Percentiles rank a stretch among this genome's conserved stretches.
phyloP scores from a whole-genome alignment of 2,113 vertebrate genomes.

The Phalacrocorax carbo region DNA sequence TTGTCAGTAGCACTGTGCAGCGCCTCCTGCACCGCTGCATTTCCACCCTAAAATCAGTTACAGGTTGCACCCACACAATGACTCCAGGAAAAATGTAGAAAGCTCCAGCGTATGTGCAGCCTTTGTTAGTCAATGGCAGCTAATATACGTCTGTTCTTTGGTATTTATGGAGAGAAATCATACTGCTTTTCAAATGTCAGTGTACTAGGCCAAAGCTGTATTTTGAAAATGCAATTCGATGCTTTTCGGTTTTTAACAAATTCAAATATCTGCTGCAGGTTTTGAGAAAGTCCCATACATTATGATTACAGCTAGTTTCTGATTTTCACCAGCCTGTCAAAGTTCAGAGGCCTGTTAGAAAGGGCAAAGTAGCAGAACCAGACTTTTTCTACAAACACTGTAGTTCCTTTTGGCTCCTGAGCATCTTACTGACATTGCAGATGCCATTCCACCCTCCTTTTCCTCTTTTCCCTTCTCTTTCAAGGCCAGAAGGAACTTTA shows the following conservation, averaged over 20 bases:
- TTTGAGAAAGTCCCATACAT: neutral
- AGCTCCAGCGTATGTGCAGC: neutral
- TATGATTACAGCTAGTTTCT: neutral
- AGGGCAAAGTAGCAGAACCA: neutral
- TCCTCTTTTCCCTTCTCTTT: neutral
- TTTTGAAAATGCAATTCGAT: neutral
- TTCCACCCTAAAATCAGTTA: neutral
- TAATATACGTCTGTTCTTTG: neutral
- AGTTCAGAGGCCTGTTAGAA: neutral
- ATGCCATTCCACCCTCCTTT: neutral
- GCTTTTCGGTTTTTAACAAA: neutral
- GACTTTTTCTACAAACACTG: neutral
- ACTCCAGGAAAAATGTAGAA: neutral
- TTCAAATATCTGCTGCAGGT: neutral
- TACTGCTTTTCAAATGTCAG: neutral
- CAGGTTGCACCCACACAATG: neutral
- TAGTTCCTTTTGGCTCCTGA: neutral
- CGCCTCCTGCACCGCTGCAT: neutral
- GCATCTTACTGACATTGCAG: neutral
- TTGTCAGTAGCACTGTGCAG: neutral
- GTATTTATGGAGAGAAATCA: neutral
- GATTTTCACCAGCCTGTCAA: neutral
- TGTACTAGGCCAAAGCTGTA: neutral
- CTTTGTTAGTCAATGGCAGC: fast-evolving
- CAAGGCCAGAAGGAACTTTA: neutral